These are phyloP conservation scores for Sciaenops ocellatus DNA, from an alignment of 2,797 vertebrate genomes.

Conservation along the genomic window DNA sequence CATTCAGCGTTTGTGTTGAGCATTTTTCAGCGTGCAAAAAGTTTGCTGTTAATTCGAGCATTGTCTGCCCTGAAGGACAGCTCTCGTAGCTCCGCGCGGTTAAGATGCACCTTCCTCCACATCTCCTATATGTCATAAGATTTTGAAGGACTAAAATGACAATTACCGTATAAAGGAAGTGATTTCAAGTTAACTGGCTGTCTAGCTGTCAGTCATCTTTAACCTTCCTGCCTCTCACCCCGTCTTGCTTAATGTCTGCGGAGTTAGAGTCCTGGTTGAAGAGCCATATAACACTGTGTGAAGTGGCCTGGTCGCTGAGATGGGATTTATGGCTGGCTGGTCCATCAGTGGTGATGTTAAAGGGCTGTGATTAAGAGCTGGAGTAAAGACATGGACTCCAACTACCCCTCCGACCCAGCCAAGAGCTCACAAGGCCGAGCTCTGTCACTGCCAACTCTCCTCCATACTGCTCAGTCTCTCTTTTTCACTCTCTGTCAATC, in stretches of 20 bases:
- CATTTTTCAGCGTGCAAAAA: conserved; percentile 56
- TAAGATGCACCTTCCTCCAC: conserved; percentile 11
- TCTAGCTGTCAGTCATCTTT: conserved; percentile 71
- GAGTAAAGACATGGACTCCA: conserved; percentile 71
- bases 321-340: conserved; percentile 80
- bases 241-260: conserved; percentile 64
- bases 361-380: conserved; percentile 84
- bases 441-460: conserved; percentile 57
- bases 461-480: conserved; percentile 35
- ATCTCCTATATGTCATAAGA: conserved; percentile 22
- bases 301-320: conserved; percentile 76
- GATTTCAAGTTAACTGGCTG: conserved; percentile 53
- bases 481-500: conserved; percentile 46
- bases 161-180: conserved; percentile 16
- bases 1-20: conserved; percentile 62
- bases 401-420: conserved; percentile 53
- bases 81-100: conserved; percentile 15
- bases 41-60: conserved; percentile 48
- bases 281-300: conserved; percentile 73
- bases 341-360: conserved; percentile 83
- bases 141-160: conserved; percentile 23
- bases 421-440: conserved; percentile 74
- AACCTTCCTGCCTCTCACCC: conserved; percentile 36
- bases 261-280: conserved; percentile 75
- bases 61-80: conserved; percentile 54